These are phyloP conservation scores for Parapsyche elsis DNA, from an alignment of 1,140 invertebrate genomes.

Conservation along the genomic window DNA sequence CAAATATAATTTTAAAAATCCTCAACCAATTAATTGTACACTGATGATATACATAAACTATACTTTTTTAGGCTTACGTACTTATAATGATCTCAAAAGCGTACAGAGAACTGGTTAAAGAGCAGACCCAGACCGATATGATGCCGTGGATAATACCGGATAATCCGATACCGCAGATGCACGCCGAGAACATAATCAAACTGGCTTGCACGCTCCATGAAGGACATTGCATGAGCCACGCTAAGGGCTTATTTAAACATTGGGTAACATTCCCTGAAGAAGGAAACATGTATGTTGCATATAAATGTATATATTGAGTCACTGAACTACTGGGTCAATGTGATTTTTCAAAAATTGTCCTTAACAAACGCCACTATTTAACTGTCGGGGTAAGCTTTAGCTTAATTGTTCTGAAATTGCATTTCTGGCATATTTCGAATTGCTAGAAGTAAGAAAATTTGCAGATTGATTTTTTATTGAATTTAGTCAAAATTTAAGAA, in stretches of 20 bases:
- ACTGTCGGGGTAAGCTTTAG: too few species aligned
- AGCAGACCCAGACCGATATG: not conserved
- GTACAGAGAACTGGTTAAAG: not conserved
- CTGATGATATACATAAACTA: not conserved
- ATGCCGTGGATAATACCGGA: constrained; percentile 10
- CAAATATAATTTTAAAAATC: too few species aligned
- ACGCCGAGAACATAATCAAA: constrained; percentile 30
- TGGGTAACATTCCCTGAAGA: constrained; percentile 4
- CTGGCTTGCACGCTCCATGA: constrained; percentile 1
- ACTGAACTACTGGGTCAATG: too few species aligned
- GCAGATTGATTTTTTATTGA: too few species aligned
- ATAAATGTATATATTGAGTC: too few species aligned
- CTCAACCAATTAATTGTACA: too few species aligned
- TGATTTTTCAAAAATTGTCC: too few species aligned
- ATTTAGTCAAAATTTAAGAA: too few species aligned
- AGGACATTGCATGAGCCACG: not conserved
- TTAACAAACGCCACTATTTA: too few species aligned
- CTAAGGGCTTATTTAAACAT: not conserved
- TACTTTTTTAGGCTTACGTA: constrained; percentile 21
- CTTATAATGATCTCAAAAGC: not conserved
- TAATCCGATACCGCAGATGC: constrained; percentile 1
- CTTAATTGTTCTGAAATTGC: too few species aligned
- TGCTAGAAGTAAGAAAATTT: too few species aligned
- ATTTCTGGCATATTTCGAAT: too few species aligned
- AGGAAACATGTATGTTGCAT: constrained; percentile 29